phyloP scores from a whole-genome alignment of 2,113 vertebrate genomes.

The Apistogramma diplotaenia region DNA sequence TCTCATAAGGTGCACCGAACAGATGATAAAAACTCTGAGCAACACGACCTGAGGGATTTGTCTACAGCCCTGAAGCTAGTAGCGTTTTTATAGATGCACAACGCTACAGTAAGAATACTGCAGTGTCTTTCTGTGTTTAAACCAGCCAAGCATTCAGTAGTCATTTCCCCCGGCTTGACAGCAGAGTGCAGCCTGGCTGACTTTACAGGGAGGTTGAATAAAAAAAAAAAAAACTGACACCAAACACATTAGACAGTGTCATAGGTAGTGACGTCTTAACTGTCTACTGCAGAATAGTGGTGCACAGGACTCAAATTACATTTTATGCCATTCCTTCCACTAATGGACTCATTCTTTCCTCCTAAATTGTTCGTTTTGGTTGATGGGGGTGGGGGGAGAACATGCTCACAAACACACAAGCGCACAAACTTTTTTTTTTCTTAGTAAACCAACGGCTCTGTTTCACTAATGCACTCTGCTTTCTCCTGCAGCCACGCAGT shows the following conservation, averaged over 20 bases:
- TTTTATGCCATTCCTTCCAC: not conserved
- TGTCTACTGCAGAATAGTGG: not conserved
- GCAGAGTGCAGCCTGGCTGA: not conserved
- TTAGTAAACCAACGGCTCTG: not conserved
- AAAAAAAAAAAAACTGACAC: not conserved
- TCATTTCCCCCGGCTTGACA: not conserved
- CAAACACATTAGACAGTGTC: not conserved
- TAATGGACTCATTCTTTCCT: not conserved
- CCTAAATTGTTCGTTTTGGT: not conserved
- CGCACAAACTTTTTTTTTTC: no score
- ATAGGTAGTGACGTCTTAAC: not conserved
- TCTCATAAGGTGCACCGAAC: not conserved
- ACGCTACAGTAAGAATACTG: not conserved
- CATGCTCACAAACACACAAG: no score
- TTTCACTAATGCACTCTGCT: not conserved
- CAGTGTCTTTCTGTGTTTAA: conserved; percentile 2
- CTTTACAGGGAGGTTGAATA: not conserved
- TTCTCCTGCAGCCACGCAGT: conserved; percentile 77
- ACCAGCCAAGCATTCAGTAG: not conserved
- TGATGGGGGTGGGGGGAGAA: no score
- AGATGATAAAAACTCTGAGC: not conserved
- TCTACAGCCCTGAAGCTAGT: not conserved
- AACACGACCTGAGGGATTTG: not conserved
- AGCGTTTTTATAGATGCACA: not conserved
- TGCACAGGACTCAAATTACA: not conserved